These are phyloP conservation scores for Aporophyla nigra DNA, from an alignment of 2,888 invertebrate genomes.

Conservation along the genomic window DNA sequence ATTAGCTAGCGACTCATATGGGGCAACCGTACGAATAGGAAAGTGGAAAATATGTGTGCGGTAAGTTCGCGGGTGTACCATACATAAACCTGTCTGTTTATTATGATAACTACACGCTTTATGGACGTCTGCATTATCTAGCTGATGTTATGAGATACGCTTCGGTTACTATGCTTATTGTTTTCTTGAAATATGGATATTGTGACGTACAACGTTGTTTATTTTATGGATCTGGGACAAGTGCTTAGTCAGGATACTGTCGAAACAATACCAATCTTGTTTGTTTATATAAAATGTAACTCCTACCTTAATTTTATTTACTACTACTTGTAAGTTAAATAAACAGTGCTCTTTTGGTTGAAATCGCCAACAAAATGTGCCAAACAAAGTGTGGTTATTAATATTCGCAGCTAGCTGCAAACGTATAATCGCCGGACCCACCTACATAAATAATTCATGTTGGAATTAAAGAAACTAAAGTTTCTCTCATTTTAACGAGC, in stretches of 20 bases:
- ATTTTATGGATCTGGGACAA: conserved; percentile 34
- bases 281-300: conserved; percentile 20
- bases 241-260: conserved; percentile 14
- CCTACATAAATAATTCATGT: conserved; percentile 76
- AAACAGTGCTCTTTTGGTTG: conserved; percentile 46
- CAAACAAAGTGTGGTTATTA: conserved; percentile 68
- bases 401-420: conserved; percentile 65
- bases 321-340: conserved; percentile 55
- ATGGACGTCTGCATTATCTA: conserved; percentile 57
- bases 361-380: conserved; percentile 57
- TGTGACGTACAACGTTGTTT: conserved; percentile 34
- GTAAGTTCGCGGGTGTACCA: conserved; percentile 50
- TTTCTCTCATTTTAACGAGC: conserved; percentile 71
- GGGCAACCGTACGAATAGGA: conserved; percentile 51
- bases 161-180: conserved; percentile 47
- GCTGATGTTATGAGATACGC: conserved; percentile 50
- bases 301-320: conserved; percentile 35
- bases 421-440: conserved; percentile 68
- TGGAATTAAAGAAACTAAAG: conserved; percentile 76
- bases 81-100: conserved; percentile 65
- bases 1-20: conserved; percentile 64
- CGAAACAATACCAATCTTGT: conserved; percentile 18
- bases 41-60: conserved; percentile 58
- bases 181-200: conserved; percentile 52
- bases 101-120: conserved; percentile 64